Evolutionary conservation across 2,888 invertebrate species (phyloP), one percentile per base, ranked within the genome.

Genomic region (Calliscelio sp.): DNA sequence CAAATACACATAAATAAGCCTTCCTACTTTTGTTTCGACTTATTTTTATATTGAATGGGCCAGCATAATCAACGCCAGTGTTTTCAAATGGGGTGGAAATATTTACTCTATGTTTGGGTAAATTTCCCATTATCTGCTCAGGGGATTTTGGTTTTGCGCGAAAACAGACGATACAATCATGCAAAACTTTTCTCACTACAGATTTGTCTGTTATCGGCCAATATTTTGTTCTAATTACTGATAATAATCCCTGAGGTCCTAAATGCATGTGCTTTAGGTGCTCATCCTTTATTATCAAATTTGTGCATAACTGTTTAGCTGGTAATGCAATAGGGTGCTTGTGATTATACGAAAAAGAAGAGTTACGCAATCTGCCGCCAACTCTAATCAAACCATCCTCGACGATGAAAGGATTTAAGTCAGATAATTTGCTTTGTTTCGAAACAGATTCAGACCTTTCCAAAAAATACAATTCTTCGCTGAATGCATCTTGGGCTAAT

Each of bases 191-290:
- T 32, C 28, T 35, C 16, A 82, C 74, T 22, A 68, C 0, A n/a
- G 38, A 14, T 65, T 59, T 77, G 3, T 75, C 84, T 3, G 85
- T 66, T 11, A 86, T 16, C 2, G 59, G 35, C 82, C 85, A 87
- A 65, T 82, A 86, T 41, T 41, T 14, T 24, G 68, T 57, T 7
- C 85, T 75, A 11, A 86, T 7, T 0, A 53, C 32, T 1, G 55
- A 49, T 18, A 82, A 28, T 38, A 81, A 38, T 0, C 55, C 65
- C 4, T 70, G 74, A 16, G 65, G 61, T 25, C 77, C 81, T 10
- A 73, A 59, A 16, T 85, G 86, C 7, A 85, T 28, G 22, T 80
- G 32, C 2, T 57, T 49, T 35, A 82, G 51, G 51, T 86, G 71
- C 7, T 51, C 68, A 0, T 82, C 8, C 14, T 32, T 22, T 4